Evolutionary conservation across 1,140 invertebrate species (phyloP).

Genomic region (Leptinotarsa lineolata): DNA sequence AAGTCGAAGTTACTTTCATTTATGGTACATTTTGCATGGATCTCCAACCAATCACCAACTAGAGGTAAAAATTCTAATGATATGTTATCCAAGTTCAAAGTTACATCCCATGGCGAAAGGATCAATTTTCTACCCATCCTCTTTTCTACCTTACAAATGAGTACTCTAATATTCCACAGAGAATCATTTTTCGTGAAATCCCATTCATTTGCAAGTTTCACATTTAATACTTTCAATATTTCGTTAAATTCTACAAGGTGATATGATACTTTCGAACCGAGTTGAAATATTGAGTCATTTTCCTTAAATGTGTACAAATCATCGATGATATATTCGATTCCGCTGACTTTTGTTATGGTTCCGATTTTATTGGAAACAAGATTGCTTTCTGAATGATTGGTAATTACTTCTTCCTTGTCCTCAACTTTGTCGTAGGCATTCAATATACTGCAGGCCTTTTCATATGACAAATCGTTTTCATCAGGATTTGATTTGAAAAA

Average conservation of each 20-base stretch:
- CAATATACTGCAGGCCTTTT: slow-evolving; percentile 36
- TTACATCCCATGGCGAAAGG: slow-evolving; percentile 43
- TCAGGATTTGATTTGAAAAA: slow-evolving; percentile 23
- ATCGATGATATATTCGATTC: slow-evolving; percentile 34
- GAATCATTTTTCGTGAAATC: slow-evolving; percentile 34
- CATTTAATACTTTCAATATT: slow-evolving; percentile 28
- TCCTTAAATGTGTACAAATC: slow-evolving; percentile 26
- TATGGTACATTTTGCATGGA: slow-evolving; percentile 63
- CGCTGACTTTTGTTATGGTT: slow-evolving; percentile 28
- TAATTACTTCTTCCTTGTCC: neutral
- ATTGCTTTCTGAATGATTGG: neutral
- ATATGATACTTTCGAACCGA: slow-evolving; percentile 31
- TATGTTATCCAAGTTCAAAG: slow-evolving; percentile 48
- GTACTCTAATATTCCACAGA: slow-evolving; percentile 41
- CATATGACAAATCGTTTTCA: slow-evolving; percentile 32
- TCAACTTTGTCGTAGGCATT: neutral
- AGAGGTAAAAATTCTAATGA: slow-evolving; percentile 59
- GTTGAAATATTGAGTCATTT: slow-evolving; percentile 14
- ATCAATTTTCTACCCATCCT: slow-evolving; percentile 40
- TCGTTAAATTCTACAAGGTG: slow-evolving; percentile 29
- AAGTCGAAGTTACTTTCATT: slow-evolving; percentile 59
- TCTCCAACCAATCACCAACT: slow-evolving; percentile 67
- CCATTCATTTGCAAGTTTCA: slow-evolving; percentile 41
- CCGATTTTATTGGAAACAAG: slow-evolving; percentile 30
- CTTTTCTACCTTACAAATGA: slow-evolving; percentile 47